A percentile compares a stretch with the other conserved stretches of the same genome.
Evolutionary conservation across 2,113 vertebrate genomes (phyloP).

Genomic region (Corythaixoides concolor): DNA sequence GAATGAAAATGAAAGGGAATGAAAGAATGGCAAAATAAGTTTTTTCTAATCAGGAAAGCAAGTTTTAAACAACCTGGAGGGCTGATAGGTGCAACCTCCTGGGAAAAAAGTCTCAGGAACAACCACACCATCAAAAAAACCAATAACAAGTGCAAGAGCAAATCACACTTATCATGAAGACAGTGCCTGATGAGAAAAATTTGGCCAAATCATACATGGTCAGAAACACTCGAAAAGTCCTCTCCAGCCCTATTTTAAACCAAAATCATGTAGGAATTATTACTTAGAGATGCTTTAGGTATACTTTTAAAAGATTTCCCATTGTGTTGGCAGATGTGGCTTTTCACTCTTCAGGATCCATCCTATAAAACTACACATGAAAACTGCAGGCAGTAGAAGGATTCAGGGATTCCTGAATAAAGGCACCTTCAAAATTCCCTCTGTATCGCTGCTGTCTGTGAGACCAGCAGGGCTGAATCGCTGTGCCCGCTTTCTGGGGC

Average conservation of each 20-base stretch:
- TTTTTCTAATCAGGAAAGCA: not conserved
- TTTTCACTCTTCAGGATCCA: not conserved
- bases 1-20: not conserved
- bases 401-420: not conserved
- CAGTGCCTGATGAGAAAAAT: not conserved
- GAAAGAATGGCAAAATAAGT: not conserved
- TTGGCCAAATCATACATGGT: not conserved
- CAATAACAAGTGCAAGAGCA: not conserved
- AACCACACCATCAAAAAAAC: not conserved
- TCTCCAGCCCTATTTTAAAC: not conserved
- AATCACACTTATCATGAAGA: not conserved
- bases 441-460: not conserved
- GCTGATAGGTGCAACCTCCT: not conserved
- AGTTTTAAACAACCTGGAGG: not conserved
- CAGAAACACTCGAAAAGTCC: not conserved
- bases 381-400: not conserved
- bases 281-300: not conserved
- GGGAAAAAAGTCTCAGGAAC: not conserved
- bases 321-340: not conserved
- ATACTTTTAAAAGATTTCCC: not conserved
- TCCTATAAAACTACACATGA: not conserved
- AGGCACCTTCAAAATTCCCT: not conserved
- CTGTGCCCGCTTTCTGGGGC: rapidly evolving
- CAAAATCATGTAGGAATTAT: not conserved
- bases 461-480: not conserved